A percentile compares a stretch with the other conserved stretches of the same genome.
Evolutionary conservation across 2,888 invertebrate species (phyloP).

Genomic region (Drosophila birchii): DNA sequence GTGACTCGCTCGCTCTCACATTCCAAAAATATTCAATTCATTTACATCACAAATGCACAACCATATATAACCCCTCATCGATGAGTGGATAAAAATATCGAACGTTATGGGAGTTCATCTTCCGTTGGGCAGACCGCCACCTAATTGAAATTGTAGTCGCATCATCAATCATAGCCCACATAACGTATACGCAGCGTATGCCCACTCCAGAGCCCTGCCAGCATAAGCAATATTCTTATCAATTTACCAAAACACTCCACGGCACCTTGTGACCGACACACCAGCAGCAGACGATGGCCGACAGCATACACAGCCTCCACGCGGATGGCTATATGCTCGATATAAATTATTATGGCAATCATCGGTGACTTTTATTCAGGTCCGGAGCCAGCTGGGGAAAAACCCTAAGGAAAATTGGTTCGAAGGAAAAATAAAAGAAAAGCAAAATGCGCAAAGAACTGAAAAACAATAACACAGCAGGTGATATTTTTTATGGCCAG

Average conservation of each 20-base stretch:
- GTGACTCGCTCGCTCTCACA: not conserved
- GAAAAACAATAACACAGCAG: conserved; percentile 74
- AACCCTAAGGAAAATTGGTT: conserved; percentile 19
- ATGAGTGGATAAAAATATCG: conserved; percentile 32
- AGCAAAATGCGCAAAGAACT: conserved; percentile 34
- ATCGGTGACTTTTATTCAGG: conserved; percentile 78
- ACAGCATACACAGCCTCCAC: conserved; percentile 13
- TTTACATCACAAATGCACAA: conserved; percentile 26
- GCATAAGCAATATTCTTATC: conserved; percentile 72
- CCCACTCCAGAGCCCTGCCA: conserved; percentile 26
- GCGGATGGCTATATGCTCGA: conserved; percentile 42
- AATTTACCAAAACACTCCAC: conserved; percentile 55
- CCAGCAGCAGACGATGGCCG: not conserved
- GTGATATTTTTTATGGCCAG: conserved; percentile 72
- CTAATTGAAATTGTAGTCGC: conserved; percentile 66
- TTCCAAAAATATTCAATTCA: conserved; percentile 28
- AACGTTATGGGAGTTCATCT: conserved; percentile 34
- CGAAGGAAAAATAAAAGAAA: conserved; percentile 18
- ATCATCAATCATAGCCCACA: conserved; percentile 67
- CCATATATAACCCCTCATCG: conserved; percentile 28
- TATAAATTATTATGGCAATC: conserved; percentile 77
- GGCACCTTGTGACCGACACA: conserved; percentile 9
- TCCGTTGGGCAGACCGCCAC: conserved; percentile 43
- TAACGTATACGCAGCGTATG: conserved; percentile 47
- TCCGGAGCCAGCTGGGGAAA: conserved; percentile 34